Evolutionary conservation across 2,888 invertebrate species (phyloP), one percentile per base, ranked within the genome.

Genomic region (Boloria selene): DNA sequence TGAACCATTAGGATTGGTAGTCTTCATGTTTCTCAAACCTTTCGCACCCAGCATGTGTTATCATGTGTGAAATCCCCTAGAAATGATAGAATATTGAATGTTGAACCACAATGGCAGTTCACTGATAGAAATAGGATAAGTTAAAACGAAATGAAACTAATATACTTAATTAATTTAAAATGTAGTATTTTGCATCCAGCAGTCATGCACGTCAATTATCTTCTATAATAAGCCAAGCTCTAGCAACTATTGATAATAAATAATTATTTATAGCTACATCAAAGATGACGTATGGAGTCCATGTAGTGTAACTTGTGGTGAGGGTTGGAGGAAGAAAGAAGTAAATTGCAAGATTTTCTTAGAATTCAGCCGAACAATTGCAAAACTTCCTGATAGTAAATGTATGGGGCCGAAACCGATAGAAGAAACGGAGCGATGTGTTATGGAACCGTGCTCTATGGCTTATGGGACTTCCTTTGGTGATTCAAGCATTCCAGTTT

Each of bases 301-400:
- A 0, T 99, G 99, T 91, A 97, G 97, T 76, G 96, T 96, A 0
- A 95, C 96, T 0, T 98, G 99, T 82, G 98, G 98, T 0, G 96
- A 97, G 82, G 99, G 98, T 0, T 93, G 96, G 74, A 93, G 96
- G n/a, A 95, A 95, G 72, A 95, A 98, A 44, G 95, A 95, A 75
- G 98, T 98, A n/a, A 95, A 96, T 75, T 99, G 99, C 91, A 97
- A 97, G 92, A 98, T 98, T 77, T 98, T 97, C 87, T 92, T 98
- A 70, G 97, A 98, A 85, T 98, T 98, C 86, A 97, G 98, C 65
- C 94, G 96, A 73, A 97, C 97, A 0, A 95, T 97, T 61, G 97
- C 97, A 5, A 96, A 96, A 74, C 92, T 98, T 13, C 97, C 98
- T 0, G 98, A 98, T 80, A 94, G 94, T 61, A 95, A 98, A 79